These are phyloP conservation scores for Microcebus jonahi DNA, from an alignment of 2,113 vertebrate species.

Conservation along the genomic window DNA sequence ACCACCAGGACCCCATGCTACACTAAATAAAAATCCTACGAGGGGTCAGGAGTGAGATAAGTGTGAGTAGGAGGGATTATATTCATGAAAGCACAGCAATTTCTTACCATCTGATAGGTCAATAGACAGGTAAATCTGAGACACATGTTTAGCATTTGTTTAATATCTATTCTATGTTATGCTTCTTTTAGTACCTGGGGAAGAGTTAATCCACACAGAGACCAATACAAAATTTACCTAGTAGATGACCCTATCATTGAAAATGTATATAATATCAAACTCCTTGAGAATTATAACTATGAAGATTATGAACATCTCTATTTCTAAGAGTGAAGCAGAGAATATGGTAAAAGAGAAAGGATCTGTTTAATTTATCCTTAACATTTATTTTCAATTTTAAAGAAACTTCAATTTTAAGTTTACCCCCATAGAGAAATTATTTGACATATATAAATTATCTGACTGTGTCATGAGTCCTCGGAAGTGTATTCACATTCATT, in stretches of 20 bases:
- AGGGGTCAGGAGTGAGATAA: slow-evolving; percentile 44
- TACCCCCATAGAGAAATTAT: background rate
- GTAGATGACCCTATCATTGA: background rate
- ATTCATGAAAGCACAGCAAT: slow-evolving; percentile 20
- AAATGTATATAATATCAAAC: background rate
- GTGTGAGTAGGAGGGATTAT: background rate
- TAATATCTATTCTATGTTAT: background rate
- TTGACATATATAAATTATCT: background rate
- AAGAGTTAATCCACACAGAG: background rate
- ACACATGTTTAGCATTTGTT: background rate
- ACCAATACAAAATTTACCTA: slow-evolving; percentile 15
- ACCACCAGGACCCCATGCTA: background rate
- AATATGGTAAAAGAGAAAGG: background rate
- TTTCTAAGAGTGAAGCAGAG: background rate
- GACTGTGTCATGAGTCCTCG: background rate
- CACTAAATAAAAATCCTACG: slow-evolving; percentile 57
- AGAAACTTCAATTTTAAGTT: background rate
- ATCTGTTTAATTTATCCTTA: background rate
- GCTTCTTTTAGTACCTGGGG: background rate
- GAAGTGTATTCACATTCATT: background rate
- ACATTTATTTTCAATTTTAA: slow-evolving; percentile 27
- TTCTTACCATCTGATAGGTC: background rate
- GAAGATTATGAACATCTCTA: background rate
- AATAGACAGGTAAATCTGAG: background rate
- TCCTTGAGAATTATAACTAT: background rate